Evolutionary conservation across 2,888 invertebrate species (phyloP), one percentile per base, ranked within the genome.

Genomic region (Apotomis capreana): DNA sequence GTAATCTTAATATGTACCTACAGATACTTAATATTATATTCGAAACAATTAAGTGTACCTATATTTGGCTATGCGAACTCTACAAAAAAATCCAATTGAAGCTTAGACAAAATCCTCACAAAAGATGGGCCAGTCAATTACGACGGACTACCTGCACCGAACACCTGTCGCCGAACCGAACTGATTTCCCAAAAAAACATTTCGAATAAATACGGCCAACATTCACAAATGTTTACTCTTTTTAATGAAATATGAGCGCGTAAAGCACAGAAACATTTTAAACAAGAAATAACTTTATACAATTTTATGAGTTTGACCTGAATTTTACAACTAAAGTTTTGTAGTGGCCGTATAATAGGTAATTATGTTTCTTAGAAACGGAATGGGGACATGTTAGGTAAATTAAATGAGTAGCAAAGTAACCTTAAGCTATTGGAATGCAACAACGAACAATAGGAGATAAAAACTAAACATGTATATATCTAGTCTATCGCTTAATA

Each of bases 121-220:
- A 84, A 86, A 84, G 81, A 78, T 76, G 82, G 77, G 81, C 74
- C 80, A 78, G 78, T 75, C 78, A 76, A 79, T 79, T 77, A 78
- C 77, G 75, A 75, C 78, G 78, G 81, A 82, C 88, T 92, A 92
- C 92, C 92, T 92, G 92, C 87, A 84, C 78, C 83, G 84, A 87
- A 87, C 92, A 92, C 91, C 92, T 92, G 92, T 89, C 91, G 87
- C 80, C 78, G 71, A 46, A 63, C 46, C 78, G 71, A 46, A 63
- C 46, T 59, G 36, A 72, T 59, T 68, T 58, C 36, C 37, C 54
- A 54, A 68, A 62, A 40, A 68, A 63, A 46, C 13, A 13, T 44
- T 65, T 37, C 26, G 55, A 57, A 64, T 51, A 44, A 58, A 58
- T 52, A 40, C 40, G 61, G 10, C 44, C 49, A 13, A 44, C 60